Conservation (phyloP, 2,888 invertebrate genomes). For the Pollenia labialis region DNA sequence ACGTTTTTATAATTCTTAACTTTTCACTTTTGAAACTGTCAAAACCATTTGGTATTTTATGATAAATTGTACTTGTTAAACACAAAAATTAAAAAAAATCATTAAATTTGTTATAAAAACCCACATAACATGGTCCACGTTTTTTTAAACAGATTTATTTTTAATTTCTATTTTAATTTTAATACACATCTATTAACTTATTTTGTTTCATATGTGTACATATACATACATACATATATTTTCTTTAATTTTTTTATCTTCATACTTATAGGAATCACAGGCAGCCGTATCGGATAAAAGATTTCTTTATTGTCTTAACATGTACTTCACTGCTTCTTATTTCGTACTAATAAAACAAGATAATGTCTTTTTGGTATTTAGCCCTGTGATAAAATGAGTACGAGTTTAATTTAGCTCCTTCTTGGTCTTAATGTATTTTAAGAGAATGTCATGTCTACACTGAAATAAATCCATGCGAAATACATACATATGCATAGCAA, state of each 20-base stretch:
- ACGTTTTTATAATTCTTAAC: no score
- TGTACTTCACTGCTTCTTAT: constrained; percentile 19
- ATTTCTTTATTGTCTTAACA: background rate
- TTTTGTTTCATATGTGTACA: background rate
- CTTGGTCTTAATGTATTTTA: constrained; percentile 48
- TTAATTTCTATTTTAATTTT: constrained; percentile 40
- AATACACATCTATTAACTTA: constrained; percentile 11
- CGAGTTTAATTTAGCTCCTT: constrained; percentile 28
- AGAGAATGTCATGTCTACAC: constrained; percentile 52
- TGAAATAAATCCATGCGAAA: background rate
- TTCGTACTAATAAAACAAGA: constrained; percentile 35
- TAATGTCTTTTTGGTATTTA: constrained; percentile 6
- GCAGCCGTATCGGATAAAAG: constrained; percentile 18
- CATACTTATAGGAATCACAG: constrained; percentile 36
- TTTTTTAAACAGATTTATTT: constrained; percentile 35
- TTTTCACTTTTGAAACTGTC: background rate
- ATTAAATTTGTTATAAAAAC: background rate
- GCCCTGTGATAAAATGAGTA: background rate
- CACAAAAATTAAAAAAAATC: background rate
- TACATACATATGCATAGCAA: no score
- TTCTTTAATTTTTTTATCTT: constrained; percentile 15
- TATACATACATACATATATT: background rate
- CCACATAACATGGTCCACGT: background rate
- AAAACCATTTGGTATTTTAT: constrained; percentile 28
- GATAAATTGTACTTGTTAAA: constrained; percentile 20